Conservation (phyloP, 2,888 invertebrate species). For the Neoscelio sp. region DNA sequence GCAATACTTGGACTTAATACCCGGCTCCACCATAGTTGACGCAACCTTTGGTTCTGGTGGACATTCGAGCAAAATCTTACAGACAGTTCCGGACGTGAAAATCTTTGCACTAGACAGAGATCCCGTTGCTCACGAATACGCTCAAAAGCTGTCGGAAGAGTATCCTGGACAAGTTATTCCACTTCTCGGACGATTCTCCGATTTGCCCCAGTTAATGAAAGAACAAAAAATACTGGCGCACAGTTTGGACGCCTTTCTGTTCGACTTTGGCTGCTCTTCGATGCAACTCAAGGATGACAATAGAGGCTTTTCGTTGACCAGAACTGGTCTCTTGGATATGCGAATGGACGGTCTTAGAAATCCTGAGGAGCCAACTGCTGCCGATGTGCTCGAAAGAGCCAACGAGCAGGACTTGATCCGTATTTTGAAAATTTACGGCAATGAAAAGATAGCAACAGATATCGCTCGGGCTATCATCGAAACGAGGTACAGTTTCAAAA, state of each 20-base stretch:
- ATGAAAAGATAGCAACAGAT: conserved; percentile 93
- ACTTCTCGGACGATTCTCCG: conserved; percentile 94
- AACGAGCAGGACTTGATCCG: conserved; percentile 91
- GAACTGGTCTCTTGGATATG: conserved; percentile 97
- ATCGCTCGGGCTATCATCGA: conserved; percentile 95
- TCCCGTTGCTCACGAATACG: conserved; percentile 89
- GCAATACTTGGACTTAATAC: conserved; percentile 86
- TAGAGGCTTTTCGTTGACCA: conserved; percentile 94
- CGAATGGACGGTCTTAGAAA: conserved; percentile 93
- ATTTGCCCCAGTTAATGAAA: conserved; percentile 89
- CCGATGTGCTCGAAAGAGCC: conserved; percentile 92
- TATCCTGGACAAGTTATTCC: conserved; percentile 91
- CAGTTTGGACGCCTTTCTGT: conserved; percentile 93
- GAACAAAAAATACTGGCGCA: conserved; percentile 85
- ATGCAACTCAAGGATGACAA: conserved; percentile 95
- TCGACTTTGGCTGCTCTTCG: conserved; percentile 97
- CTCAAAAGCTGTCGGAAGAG: conserved; percentile 86
- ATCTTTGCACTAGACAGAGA: conserved; percentile 95
- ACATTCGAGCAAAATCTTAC: conserved; percentile 90
- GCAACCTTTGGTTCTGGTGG: conserved; percentile 99
- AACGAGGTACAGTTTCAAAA: conserved; percentile 89
- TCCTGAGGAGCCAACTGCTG: conserved; percentile 91
- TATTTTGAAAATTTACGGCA: conserved; percentile 96
- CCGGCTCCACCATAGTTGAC: conserved; percentile 90
- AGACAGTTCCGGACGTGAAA: conserved; percentile 86